A percentile compares a stretch with the other conserved stretches of the same genome.
Conservation (phyloP, 30 jellyfish, hydroid and myxozoan species). For the Sanderia malayensis region DNA sequence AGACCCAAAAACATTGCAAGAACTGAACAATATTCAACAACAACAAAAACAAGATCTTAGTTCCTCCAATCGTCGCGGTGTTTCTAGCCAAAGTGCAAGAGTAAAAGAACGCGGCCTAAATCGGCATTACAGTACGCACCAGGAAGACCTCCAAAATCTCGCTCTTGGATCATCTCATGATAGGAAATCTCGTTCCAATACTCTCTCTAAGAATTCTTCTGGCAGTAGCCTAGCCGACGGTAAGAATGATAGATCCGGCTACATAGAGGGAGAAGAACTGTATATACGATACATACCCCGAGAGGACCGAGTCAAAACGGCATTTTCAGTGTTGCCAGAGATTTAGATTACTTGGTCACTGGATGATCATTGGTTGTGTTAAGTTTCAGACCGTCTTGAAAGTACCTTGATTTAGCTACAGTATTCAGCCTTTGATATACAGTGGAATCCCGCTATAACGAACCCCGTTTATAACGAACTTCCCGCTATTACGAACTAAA, state of each 20-base stretch:
- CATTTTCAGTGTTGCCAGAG: constrained; percentile 2
- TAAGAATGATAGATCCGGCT: too few species aligned
- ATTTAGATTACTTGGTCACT: too few species aligned
- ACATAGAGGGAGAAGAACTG: neutral
- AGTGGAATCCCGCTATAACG: too few species aligned
- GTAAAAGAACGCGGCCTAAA: neutral
- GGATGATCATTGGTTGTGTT: too few species aligned
- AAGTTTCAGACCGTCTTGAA: too few species aligned
- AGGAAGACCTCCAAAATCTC: constrained; percentile 12
- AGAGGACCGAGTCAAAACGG: constrained; percentile 16
- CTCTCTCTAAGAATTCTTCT: neutral
- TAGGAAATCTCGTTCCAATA: constrained; percentile 31
- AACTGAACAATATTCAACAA: neutral
- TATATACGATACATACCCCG: constrained; percentile 14
- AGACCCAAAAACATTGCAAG: neutral
- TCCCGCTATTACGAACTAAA: too few species aligned
- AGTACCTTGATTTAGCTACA: too few species aligned
- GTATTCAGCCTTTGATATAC: too few species aligned
- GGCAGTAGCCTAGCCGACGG: neutral
- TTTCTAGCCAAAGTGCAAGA: neutral
- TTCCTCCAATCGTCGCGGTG: too few species aligned
- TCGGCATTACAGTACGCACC: constrained; percentile 17
- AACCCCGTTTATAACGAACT: too few species aligned
- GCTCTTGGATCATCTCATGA: neutral
- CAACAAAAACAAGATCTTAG: too few species aligned